Conservation (phyloP, 2,888 invertebrate species). For the Germaria angustata region DNA sequence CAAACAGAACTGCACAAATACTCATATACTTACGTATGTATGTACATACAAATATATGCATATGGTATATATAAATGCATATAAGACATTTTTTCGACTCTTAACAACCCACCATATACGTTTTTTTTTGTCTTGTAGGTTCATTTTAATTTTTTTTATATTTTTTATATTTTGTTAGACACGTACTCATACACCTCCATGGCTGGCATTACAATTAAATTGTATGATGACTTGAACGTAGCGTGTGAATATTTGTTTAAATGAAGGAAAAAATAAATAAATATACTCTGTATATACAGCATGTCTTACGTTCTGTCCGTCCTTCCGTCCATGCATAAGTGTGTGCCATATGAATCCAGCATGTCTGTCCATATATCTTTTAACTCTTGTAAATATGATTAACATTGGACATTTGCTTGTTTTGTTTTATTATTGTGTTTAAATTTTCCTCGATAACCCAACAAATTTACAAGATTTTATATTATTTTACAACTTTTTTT, state of each 20-base stretch:
- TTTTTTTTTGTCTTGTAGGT: not conserved
- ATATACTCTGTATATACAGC: not conserved
- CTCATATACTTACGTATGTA: not conserved
- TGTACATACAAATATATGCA: not conserved
- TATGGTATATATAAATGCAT: not conserved
- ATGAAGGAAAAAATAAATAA: not conserved
- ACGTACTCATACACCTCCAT: slow-evolving; percentile 66
- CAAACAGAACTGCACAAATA: slow-evolving; percentile 1
- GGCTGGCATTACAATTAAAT: slow-evolving; percentile 67
- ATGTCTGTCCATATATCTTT: slow-evolving; percentile 18
- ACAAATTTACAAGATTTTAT: slow-evolving; percentile 61
- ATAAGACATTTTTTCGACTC: slow-evolving; percentile 59
- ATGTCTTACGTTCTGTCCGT: slow-evolving; percentile 24
- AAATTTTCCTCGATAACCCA: slow-evolving; percentile 49
- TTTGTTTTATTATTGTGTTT: slow-evolving; percentile 35
- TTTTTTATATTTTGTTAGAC: slow-evolving; percentile 37
- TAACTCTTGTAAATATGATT: slow-evolving; percentile 43
- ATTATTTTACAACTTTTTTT: slow-evolving; percentile 28
- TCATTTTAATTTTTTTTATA: slow-evolving; percentile 9
- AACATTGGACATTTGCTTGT: slow-evolving; percentile 56
- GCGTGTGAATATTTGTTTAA: slow-evolving; percentile 60
- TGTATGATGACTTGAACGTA: slow-evolving; percentile 63
- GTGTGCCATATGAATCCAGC: slow-evolving; percentile 23
- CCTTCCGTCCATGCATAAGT: not conserved
- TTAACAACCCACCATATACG: slow-evolving; percentile 62